Conservation (phyloP, 1,140 invertebrate genomes). For the Aphaenogaster floridana region DNA sequence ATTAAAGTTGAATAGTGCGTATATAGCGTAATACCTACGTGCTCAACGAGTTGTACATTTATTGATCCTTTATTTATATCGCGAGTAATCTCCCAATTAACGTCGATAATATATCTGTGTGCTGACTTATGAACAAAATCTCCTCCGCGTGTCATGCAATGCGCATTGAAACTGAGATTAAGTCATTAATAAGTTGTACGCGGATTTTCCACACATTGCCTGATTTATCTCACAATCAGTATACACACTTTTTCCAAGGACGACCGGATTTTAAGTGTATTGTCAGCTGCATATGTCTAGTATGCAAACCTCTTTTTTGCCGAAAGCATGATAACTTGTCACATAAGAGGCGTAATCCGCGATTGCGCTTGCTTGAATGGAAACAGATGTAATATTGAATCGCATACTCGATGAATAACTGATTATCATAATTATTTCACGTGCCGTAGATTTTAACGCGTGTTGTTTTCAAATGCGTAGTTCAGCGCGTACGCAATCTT, state of each 20-base stretch:
- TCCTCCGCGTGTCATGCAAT: neutral
- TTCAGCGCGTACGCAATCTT: neutral
- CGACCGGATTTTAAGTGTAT: neutral
- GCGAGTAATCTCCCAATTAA: slow-evolving; percentile 19
- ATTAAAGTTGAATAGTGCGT: slow-evolving; percentile 56
- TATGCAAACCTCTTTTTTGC: slow-evolving; percentile 9
- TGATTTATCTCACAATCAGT: neutral
- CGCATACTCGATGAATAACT: slow-evolving; percentile 15
- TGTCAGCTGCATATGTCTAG: neutral
- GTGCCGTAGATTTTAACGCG: neutral
- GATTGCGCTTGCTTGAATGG: slow-evolving; percentile 7
- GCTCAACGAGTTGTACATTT: slow-evolving; percentile 46
- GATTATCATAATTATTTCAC: neutral
- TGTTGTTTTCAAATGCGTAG: neutral
- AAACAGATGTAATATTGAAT: slow-evolving; percentile 21
- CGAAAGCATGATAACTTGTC: neutral
- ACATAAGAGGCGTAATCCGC: neutral
- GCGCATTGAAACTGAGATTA: neutral
- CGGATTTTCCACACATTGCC: neutral
- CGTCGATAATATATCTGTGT: neutral
- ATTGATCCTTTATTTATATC: slow-evolving; percentile 66
- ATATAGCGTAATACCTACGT: slow-evolving; percentile 38
- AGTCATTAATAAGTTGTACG: neutral
- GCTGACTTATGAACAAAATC: neutral
- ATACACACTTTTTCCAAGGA: neutral